These are phyloP conservation scores for Microchrysa polita DNA, from an alignment of 2,888 invertebrate species.

Conservation along the genomic window DNA sequence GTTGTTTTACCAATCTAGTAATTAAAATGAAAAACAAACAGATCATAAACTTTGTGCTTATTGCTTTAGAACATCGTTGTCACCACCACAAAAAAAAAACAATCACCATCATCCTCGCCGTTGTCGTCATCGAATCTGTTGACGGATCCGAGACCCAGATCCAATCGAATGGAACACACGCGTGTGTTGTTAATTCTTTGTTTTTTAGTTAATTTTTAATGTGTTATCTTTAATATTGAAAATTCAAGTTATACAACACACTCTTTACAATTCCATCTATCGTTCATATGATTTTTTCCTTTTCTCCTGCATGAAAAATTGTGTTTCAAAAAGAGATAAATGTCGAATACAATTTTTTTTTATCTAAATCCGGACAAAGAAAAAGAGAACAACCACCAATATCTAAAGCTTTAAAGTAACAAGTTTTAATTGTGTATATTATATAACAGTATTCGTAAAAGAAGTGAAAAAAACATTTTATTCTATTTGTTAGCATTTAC, in stretches of 20 bases:
- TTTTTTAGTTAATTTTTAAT: background rate
- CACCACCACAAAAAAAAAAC: background rate
- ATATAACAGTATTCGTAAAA: slow-evolving; percentile 10
- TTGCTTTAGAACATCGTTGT: background rate
- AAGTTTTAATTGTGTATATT: slow-evolving; percentile 24
- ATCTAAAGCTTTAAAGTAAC: slow-evolving; percentile 16
- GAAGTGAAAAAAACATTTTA: background rate
- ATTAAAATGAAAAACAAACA: background rate
- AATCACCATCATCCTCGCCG: background rate
- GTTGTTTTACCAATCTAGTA: slow-evolving; percentile 5
- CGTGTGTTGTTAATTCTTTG: background rate
- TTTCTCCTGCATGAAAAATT: slow-evolving; percentile 21
- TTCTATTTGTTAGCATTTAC: slow-evolving; percentile 12
- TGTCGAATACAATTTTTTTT: background rate
- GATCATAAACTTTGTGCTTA: slow-evolving; percentile 15
- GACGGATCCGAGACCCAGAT: too few species aligned
- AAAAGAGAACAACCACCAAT: background rate
- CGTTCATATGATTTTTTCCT: background rate
- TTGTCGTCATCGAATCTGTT: background rate
- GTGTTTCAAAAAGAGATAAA: background rate
- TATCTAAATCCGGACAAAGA: background rate
- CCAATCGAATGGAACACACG: too few species aligned
- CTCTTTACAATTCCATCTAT: slow-evolving; percentile 24
- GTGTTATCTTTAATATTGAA: too few species aligned
- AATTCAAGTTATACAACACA: too few species aligned